These are phyloP conservation scores for Rhodeus uyekii DNA, from an alignment of 2,797 vertebrate genomes.

Conservation along the genomic window DNA sequence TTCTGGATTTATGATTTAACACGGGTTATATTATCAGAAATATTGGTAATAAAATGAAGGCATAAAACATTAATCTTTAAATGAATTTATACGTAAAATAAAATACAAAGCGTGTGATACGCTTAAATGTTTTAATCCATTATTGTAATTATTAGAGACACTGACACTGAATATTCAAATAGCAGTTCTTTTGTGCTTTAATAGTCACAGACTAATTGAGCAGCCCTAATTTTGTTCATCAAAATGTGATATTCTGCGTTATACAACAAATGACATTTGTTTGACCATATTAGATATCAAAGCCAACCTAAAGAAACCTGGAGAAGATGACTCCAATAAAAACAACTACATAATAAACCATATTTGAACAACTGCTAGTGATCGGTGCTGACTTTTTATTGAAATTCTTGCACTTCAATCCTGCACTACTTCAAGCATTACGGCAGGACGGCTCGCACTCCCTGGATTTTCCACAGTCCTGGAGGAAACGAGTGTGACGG, in stretches of 20 bases:
- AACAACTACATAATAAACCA: not conserved
- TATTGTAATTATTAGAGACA: not conserved
- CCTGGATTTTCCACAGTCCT: slow-evolving; percentile 49
- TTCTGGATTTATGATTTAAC: not conserved
- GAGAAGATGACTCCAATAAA: not conserved
- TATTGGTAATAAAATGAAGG: not conserved
- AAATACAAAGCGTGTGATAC: not conserved
- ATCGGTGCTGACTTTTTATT: not conserved
- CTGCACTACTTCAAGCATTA: slow-evolving; percentile 22
- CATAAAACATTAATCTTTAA: not conserved
- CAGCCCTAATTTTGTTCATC: not conserved
- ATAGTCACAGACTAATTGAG: not conserved
- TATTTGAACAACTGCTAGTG: not conserved
- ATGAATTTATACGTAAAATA: too few species aligned
- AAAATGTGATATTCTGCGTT: not conserved
- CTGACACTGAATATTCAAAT: not conserved
- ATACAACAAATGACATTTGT: not conserved
- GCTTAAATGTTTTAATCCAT: not conserved
- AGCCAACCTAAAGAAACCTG: not conserved
- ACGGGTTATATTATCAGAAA: not conserved
- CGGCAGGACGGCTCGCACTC: slow-evolving; percentile 31
- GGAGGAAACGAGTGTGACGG: slow-evolving; percentile 47
- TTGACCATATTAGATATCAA: not conserved
- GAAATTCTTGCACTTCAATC: slow-evolving; percentile 19
- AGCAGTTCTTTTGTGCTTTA: not conserved